Percentiles rank a stretch among this genome's conserved stretches.
These are phyloP conservation scores for Lepidostoma basale DNA, from an alignment of 1,140 invertebrate species.

Conservation along the genomic window DNA sequence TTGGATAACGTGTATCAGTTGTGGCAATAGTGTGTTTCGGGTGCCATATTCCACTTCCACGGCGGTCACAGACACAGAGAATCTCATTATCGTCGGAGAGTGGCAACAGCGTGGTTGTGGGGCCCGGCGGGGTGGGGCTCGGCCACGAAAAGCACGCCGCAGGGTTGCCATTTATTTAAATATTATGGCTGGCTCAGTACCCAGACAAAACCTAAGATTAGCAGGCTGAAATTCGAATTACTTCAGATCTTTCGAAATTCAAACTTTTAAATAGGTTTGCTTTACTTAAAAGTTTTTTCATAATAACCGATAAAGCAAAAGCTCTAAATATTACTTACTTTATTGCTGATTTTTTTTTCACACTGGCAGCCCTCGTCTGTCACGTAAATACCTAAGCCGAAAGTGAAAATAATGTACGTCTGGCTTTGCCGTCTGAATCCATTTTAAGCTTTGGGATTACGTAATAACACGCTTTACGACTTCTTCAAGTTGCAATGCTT, in stretches of 20 bases:
- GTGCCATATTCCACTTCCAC: conserved; percentile 21
- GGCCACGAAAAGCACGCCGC: neutral
- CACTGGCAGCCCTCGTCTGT: neutral
- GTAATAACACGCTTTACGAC: neutral
- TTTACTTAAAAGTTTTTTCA: no score
- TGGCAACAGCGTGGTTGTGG: conserved; percentile 14
- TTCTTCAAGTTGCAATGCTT: no score
- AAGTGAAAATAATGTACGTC: conserved; percentile 12
- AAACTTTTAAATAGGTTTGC: no score
- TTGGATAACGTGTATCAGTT: no score
- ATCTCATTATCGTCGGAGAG: conserved; percentile 23
- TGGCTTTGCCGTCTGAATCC: neutral
- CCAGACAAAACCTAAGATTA: no score
- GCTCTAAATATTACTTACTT: no score
- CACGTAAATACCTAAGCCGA: neutral
- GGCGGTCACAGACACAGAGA: conserved; percentile 10
- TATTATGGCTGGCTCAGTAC: no score
- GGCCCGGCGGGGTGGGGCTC: conserved; percentile 9
- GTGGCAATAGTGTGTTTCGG: neutral
- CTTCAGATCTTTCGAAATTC: no score
- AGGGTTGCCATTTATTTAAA: neutral
- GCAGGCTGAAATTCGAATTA: no score
- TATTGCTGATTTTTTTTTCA: neutral
- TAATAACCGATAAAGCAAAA: no score
- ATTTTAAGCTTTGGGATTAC: neutral